These are phyloP conservation scores for Pseudomyrmex sp. DNA, from an alignment of 1,140 invertebrate genomes.

Conservation along the genomic window DNA sequence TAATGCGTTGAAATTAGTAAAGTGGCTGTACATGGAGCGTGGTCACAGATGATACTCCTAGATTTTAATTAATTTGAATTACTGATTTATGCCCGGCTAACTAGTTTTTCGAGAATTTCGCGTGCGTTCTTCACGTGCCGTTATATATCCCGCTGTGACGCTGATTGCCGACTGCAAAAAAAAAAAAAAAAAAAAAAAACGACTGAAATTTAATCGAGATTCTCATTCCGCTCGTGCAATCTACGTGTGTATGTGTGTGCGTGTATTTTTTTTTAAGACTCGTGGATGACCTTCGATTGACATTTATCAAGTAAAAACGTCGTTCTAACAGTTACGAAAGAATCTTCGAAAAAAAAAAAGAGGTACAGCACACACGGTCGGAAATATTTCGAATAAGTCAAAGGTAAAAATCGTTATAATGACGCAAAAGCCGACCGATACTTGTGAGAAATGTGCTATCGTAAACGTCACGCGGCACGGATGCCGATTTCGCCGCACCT, in stretches of 20 bases:
- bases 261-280: background rate
- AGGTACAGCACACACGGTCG: background rate
- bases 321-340: constrained; percentile 13
- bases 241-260: background rate
- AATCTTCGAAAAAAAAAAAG: constrained; percentile 9
- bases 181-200: constrained; percentile 23
- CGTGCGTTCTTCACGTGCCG: constrained; percentile 13
- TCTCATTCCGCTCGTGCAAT: constrained; percentile 17
- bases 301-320: background rate
- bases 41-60: background rate
- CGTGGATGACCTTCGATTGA: constrained; percentile 39
- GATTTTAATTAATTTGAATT: constrained; percentile 45
- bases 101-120: constrained; percentile 42
- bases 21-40: background rate
- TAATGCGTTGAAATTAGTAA: constrained; percentile 13
- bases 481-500: constrained; percentile 26
- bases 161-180: constrained; percentile 13
- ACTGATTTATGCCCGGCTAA: constrained; percentile 35
- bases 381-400: constrained; percentile 39
- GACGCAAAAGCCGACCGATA: constrained; percentile 9
- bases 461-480: constrained; percentile 14
- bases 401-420: constrained; percentile 30
- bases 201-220: constrained; percentile 30
- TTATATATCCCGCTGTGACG: constrained; percentile 31
- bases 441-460: constrained; percentile 5